Evolutionary conservation across 1,140 invertebrate genomes (phyloP).

Genomic region (Anoplolepis gracilipes): DNA sequence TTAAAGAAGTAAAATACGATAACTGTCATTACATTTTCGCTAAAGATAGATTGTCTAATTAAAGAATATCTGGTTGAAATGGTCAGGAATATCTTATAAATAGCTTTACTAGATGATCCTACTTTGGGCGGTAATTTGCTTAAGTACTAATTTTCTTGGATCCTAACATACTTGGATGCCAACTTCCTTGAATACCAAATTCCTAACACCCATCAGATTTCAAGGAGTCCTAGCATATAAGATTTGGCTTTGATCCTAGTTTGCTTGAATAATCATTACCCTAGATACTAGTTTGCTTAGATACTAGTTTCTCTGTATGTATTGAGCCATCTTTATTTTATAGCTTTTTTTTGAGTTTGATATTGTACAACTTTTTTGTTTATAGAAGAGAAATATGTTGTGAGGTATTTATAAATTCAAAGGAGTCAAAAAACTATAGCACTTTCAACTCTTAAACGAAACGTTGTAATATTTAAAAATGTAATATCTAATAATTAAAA

Average conservation of each 20-base stretch:
- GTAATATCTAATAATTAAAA: neutral
- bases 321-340: slow-evolving; percentile 1
- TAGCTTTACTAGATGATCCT: neutral
- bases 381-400: neutral
- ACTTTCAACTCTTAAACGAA: neutral
- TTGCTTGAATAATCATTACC: slow-evolving; percentile 37
- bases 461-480: neutral
- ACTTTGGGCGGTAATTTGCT: slow-evolving; percentile 31
- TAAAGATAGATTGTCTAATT: neutral
- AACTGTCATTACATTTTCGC: too few relatives aligned
- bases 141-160: slow-evolving; percentile 53
- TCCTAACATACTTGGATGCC: slow-evolving; percentile 34
- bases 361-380: neutral
- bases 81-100: neutral
- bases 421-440: neutral
- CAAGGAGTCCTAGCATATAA: slow-evolving; percentile 43
- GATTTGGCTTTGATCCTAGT: slow-evolving; percentile 56
- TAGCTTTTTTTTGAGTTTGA: neutral
- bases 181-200: slow-evolving; percentile 51
- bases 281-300: slow-evolving; percentile 27
- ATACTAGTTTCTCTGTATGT: neutral
- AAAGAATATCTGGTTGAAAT: neutral
- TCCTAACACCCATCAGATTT: slow-evolving; percentile 49
- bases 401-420: neutral
- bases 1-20: neutral